Conservation (phyloP, 2,113 vertebrate genomes). For the Anser brachyrhynchus region DNA sequence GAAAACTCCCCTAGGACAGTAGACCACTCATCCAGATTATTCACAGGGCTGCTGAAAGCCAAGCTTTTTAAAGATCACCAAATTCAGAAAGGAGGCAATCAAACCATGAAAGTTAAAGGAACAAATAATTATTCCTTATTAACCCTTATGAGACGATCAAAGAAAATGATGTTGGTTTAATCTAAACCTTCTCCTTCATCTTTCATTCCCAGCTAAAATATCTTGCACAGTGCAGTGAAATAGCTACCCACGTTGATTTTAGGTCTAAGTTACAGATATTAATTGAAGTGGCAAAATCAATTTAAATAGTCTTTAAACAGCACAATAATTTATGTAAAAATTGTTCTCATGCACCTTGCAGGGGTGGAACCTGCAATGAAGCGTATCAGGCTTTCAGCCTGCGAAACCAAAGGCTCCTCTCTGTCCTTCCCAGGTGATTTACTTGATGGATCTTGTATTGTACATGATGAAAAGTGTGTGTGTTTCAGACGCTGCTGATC, state of each 20-base stretch:
- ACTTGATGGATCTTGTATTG: not conserved
- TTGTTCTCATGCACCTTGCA: accelerated
- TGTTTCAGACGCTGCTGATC: not conserved
- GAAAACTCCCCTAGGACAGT: not conserved
- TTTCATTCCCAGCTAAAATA: not conserved
- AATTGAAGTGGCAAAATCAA: not conserved
- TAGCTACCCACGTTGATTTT: not conserved
- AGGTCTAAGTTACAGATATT: not conserved
- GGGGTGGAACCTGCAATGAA: accelerated
- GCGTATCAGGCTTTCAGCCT: not conserved
- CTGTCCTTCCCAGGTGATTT: not conserved
- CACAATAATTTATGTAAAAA: no score
- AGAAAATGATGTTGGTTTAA: not conserved
- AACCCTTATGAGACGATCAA: not conserved
- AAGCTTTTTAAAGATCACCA: not conserved
- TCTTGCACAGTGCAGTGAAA: not conserved
- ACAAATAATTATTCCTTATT: not conserved
- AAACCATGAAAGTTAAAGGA: not conserved
- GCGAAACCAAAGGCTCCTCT: not conserved
- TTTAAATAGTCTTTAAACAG: not conserved
- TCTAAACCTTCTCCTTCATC: not conserved
- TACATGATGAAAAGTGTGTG: not conserved
- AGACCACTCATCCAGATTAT: not conserved
- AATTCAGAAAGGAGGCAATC: not conserved
- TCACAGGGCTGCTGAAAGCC: not conserved